Conservation (phyloP, 2,113 vertebrate species). For the Scophthalmus maximus region DNA sequence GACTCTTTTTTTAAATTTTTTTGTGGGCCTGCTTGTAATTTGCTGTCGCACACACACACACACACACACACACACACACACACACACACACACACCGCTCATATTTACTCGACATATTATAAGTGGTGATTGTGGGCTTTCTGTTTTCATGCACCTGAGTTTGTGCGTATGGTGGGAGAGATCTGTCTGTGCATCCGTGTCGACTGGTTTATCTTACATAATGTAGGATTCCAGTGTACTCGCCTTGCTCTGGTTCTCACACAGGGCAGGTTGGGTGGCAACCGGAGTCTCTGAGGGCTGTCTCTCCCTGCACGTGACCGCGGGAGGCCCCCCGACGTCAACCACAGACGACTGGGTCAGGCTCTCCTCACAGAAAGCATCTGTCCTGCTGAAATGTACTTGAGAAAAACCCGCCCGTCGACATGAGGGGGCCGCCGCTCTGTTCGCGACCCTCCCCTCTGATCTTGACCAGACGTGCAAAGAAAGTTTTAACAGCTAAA, state of each 20-base stretch:
- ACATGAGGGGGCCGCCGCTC: not conserved
- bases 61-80: conserved; percentile 4
- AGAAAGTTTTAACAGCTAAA: conserved; percentile 14
- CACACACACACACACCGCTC: conserved; percentile 11
- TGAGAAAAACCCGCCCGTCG: conserved; percentile 14
- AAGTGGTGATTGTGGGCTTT: conserved; percentile 43
- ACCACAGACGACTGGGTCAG: conserved; percentile 32
- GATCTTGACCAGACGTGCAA: conserved; percentile 11
- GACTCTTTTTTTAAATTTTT: conserved; percentile 49
- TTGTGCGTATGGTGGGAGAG: not conserved
- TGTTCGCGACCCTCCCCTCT: not conserved
- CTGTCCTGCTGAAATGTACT: conserved; percentile 37
- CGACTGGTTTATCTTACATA: conserved; percentile 3
- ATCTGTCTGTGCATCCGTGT: conserved; percentile 9
- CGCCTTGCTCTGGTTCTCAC: conserved; percentile 21
- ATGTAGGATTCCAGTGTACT: not conserved
- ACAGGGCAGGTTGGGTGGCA: conserved; percentile 10
- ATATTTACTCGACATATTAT: conserved; percentile 33
- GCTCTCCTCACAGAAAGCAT: conserved; percentile 7
- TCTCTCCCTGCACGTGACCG: conserved; percentile 5
- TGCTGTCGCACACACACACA: conserved; percentile 15
- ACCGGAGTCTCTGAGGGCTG: conserved; percentile 7
- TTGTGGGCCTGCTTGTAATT: conserved; percentile 43
- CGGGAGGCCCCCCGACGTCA: conserved; percentile 48
- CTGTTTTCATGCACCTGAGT: conserved; percentile 31